Evolutionary conservation across 2,797 vertebrate genomes (phyloP).

Genomic region (Eulemur coronatus): DNA sequence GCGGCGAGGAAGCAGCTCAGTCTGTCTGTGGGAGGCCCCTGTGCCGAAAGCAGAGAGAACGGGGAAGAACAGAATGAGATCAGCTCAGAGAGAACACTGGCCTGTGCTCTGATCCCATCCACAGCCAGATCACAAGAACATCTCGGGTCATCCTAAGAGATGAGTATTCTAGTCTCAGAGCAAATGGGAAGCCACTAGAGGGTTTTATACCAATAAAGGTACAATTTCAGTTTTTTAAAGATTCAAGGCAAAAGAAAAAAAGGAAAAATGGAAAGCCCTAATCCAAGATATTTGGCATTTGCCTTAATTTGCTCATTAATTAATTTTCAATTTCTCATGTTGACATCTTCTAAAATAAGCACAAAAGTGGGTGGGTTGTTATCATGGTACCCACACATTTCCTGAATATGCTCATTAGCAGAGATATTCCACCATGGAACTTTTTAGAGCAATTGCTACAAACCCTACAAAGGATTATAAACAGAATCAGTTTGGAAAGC

Average conservation of each 20-base stretch:
- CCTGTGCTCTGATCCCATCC: not conserved
- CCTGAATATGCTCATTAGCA: slow-evolving; percentile 73
- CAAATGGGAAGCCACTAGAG: not conserved
- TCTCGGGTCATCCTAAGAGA: not conserved
- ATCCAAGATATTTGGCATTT: slow-evolving; percentile 49
- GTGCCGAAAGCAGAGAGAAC: not conserved
- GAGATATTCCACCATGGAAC: slow-evolving; percentile 54
- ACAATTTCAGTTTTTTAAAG: slow-evolving; percentile 30
- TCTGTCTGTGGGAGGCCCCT: not conserved
- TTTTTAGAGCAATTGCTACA: slow-evolving; percentile 36
- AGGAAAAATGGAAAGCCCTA: slow-evolving; percentile 3
- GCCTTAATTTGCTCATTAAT: slow-evolving; percentile 62
- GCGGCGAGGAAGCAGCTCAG: not conserved
- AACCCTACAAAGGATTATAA: slow-evolving; percentile 52
- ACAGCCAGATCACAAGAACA: not conserved
- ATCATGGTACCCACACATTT: slow-evolving; percentile 66
- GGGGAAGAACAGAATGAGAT: not conserved
- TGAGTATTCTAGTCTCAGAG: not conserved
- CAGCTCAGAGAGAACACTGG: not conserved
- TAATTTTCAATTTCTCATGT: slow-evolving; percentile 75
- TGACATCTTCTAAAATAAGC: slow-evolving; percentile 72
- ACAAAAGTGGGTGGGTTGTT: slow-evolving; percentile 62
- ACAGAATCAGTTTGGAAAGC: slow-evolving; percentile 51
- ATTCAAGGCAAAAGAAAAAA: not conserved
- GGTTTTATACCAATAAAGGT: not conserved